Base-by-base conservation (phyloP, 2,113 vertebrate genomes). In the Ammospiza nelsoni region DNA sequence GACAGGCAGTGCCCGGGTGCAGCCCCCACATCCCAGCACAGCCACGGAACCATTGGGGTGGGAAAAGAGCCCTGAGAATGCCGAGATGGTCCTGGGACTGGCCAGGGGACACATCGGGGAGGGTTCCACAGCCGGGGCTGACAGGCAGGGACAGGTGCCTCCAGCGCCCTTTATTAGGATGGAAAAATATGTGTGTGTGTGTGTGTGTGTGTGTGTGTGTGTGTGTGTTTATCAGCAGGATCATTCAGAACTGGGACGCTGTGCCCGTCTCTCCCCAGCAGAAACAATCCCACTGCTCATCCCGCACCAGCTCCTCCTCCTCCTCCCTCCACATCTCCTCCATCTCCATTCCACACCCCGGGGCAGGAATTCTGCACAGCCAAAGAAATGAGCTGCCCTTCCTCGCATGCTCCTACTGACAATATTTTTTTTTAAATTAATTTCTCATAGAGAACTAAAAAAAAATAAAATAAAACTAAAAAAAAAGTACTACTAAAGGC, bases 401-500 rank as follows among this genome's bases (percentile, higher is more conserved):
- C 85, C 65, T 92, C 72, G 27, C 82, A 39, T 19, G 72, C 37
- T 90, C 55, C 76, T 33, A 69, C 83, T 71, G 92, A 82, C 74
- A 83, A 59, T 62, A 46, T 62, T n/a, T 24, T 67, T 83, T 67
- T 44, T 44, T 12, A 4, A 95, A 96, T 88, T 91, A 96, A 90
- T 95, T 93, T 90, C 85, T 83, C 75, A 21, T 67, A 29, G 24
- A 37, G 28, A 49, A 82, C 54, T 31, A n/a, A 21, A 61, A 39
- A 51, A n/a, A 24, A 49, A 35, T 27, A 29, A 33, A 78, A 25
- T 44, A 72, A 81, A 59, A 44, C 49, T 28, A 48, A 27, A 76
- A 87, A 87, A 94, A 96, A 91, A 72, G 83, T 92, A 92, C 88
- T 54, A 95, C 94, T 97, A 90, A 97, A 96, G 92, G 94, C 94